phyloP scores from a whole-genome alignment of 2,113 vertebrate genomes.

The Mesembrinibis cayennensis region DNA sequence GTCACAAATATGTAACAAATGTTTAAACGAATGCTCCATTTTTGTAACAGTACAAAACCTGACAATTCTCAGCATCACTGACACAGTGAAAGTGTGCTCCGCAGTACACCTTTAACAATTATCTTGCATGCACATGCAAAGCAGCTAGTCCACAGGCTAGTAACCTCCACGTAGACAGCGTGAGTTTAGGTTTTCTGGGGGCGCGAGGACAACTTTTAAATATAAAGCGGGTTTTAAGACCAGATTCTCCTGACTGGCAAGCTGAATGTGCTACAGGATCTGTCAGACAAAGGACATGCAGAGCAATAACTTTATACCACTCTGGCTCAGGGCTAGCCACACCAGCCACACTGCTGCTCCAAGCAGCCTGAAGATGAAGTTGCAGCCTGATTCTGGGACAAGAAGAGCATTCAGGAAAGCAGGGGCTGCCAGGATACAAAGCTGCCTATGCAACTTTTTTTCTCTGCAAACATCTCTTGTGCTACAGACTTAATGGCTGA shows the following conservation, averaged over 20 bases:
- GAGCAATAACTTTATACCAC: fast-evolving
- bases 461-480: neutral
- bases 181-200: neutral
- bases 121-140: fast-evolving
- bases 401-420: neutral
- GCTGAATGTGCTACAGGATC: neutral
- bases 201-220: neutral
- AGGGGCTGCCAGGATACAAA: neutral
- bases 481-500: neutral
- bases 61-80: neutral
- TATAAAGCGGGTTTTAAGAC: neutral
- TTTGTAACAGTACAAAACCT: neutral
- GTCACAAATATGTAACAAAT: neutral
- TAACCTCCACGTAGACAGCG: neutral
- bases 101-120: too few species aligned
- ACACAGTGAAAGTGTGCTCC: too few species aligned
- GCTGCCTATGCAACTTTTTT: neutral
- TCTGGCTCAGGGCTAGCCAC: neutral
- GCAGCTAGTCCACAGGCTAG: neutral
- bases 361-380: neutral
- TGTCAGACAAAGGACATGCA: neutral
- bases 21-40: neutral
- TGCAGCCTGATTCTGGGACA: neutral
- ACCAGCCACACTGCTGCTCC: neutral
- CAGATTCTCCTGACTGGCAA: neutral